Percentiles rank a stretch among this genome's conserved stretches.
Conservation (phyloP, 1,140 invertebrate species). For the Diabrotica undecimpunctata region DNA sequence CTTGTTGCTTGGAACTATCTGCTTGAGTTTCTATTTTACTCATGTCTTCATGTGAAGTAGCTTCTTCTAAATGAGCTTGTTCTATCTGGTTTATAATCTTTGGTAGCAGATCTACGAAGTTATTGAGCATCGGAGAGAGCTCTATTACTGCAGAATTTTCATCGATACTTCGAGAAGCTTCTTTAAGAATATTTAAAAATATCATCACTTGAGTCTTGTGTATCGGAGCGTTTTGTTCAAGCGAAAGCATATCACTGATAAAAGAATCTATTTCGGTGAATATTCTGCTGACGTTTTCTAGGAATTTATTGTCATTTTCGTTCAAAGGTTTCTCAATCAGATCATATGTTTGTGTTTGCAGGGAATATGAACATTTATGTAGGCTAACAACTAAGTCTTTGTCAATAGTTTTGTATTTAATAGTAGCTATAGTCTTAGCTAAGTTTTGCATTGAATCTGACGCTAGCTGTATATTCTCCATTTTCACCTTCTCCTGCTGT, state of each 20-base stretch:
- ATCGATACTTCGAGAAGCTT: slow-evolving; percentile 26
- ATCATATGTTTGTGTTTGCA: slow-evolving; percentile 42
- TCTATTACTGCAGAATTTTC: slow-evolving; percentile 27
- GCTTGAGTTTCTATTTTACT: background rate
- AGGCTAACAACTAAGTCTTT: slow-evolving; percentile 31
- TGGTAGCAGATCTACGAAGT: slow-evolving; percentile 24
- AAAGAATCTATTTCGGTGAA: slow-evolving; percentile 33
- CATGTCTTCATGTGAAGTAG: slow-evolving; percentile 3
- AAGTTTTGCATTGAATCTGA: slow-evolving; percentile 35
- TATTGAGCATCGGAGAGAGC: slow-evolving; percentile 25
- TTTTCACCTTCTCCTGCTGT: slow-evolving; percentile 24
- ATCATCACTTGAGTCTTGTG: slow-evolving; percentile 24
- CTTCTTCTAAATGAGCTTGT: slow-evolving; percentile 19
- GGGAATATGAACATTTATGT: slow-evolving; percentile 36
- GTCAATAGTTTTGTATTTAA: slow-evolving; percentile 35
- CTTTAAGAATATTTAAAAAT: slow-evolving; percentile 31
- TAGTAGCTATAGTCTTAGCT: slow-evolving; percentile 35
- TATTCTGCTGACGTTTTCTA: slow-evolving; percentile 31
- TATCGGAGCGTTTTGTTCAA: slow-evolving; percentile 16
- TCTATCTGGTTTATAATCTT: slow-evolving; percentile 27
- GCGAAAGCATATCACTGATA: slow-evolving; percentile 22
- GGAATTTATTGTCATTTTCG: slow-evolving; percentile 33
- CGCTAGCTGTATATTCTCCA: slow-evolving; percentile 30
- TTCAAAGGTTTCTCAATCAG: slow-evolving; percentile 36
- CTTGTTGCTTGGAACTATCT: background rate